Evolutionary conservation across 2,888 invertebrate species (phyloP), one percentile per base, ranked within the genome.

Genomic region (Drosophila differens): DNA sequence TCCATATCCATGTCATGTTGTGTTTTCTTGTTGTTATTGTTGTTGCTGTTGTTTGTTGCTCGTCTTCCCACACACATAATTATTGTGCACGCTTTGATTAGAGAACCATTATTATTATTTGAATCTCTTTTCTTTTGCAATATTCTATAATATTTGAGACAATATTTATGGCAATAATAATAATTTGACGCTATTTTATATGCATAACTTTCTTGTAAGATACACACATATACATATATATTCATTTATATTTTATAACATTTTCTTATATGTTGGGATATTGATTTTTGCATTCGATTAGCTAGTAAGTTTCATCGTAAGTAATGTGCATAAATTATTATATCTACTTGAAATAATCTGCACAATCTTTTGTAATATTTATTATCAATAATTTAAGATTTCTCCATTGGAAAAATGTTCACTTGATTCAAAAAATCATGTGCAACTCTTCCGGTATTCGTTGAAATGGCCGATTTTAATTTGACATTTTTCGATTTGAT

Each of bases 141-240:
- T 53, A 22, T 1, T 16, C 33, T 30, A 14, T n/a, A 44, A 47
- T 25, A 51, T 14, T 32, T 22, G 19, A 49, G 19, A 44, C 16
- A 61, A 22, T 37, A 35, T 37, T 52, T 37, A 25, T 32, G 22
- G 3, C 14, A 63, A 41, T 19, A 52, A 61, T 59, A 57, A 61
- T 49, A 57, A 68, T 61, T 76, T 67, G 66, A 70, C 59, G 82
- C 79, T 67, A 52, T 76, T 83, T 79, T 67, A 25, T 78, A 74
- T 75, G 37, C 47, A 60, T 47, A 44, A 47, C 16, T 10, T 16
- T 25, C 30, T 61, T 30, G n/a, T 28, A 16, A 61, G 19, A 10
- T 19, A 10, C 49, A 51, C 53, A 25, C 10, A 22, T 44, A 2
- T 2, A 28, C 0, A 63, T 28, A 16, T 16, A 44, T 59, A 47